Percentiles rank a stretch among this genome's conserved stretches.
These are phyloP conservation scores for Polypterus senegalus DNA, from an alignment of 2,113 vertebrate species.

Conservation along the genomic window DNA sequence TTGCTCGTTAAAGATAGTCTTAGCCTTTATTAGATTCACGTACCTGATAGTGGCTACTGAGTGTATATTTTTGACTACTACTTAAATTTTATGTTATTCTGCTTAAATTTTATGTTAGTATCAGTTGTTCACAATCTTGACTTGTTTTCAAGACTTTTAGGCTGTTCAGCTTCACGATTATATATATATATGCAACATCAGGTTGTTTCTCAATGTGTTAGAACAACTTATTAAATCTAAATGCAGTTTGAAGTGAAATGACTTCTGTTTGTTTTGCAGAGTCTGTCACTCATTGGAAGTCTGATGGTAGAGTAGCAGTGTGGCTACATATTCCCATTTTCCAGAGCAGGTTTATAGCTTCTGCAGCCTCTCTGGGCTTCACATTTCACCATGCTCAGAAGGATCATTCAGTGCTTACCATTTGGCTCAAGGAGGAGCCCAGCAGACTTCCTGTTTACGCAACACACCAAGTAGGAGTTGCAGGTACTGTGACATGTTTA, in stretches of 20 bases:
- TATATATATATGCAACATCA: too few species aligned
- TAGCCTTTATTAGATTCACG: too few species aligned
- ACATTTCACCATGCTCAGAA: conserved; percentile 68
- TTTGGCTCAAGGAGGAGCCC: conserved; percentile 68
- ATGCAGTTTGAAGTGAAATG: background rate
- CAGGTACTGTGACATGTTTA: conserved; percentile 47
- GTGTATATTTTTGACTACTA: too few species aligned
- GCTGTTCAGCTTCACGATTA: too few species aligned
- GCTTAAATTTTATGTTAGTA: too few species aligned
- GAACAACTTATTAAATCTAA: background rate
- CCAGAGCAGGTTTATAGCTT: conserved; percentile 49
- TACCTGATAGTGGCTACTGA: too few species aligned
- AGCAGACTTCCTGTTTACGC: conserved; percentile 68
- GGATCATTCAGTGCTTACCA: conserved; percentile 46
- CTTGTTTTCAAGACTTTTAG: too few species aligned
- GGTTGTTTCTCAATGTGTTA: background rate
- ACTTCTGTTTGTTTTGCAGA: conserved; percentile 33
- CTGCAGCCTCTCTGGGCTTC: conserved; percentile 68
- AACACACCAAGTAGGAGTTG: conserved; percentile 83
- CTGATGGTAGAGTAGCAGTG: conserved; percentile 54
- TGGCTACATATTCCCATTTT: conserved; percentile 77
- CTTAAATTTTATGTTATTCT: too few species aligned
- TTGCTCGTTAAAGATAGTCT: too few species aligned
- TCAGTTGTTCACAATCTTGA: too few species aligned
- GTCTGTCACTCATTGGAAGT: conserved; percentile 56